Conservation (phyloP, 2,113 vertebrate species). For the Psophia crepitans region DNA sequence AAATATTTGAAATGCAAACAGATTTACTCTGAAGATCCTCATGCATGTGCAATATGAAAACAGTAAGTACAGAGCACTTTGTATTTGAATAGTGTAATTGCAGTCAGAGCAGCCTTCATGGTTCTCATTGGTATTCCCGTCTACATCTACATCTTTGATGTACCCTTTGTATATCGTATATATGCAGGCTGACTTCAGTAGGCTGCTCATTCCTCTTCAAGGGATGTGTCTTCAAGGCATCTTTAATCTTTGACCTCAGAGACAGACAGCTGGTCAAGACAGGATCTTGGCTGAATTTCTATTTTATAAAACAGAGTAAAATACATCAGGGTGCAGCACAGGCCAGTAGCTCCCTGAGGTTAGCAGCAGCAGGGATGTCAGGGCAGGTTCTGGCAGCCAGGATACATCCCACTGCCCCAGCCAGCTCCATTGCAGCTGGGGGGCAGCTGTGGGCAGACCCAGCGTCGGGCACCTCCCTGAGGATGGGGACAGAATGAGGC, state of each 20-base stretch:
- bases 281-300: background rate
- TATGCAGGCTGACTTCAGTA: background rate
- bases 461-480: background rate
- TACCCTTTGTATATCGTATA: background rate
- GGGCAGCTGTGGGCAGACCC: background rate
- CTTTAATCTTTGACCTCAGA: slow-evolving; percentile 33
- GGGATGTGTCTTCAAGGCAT: background rate
- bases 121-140: background rate
- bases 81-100: background rate
- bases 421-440: background rate
- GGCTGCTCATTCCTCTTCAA: background rate
- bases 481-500: background rate
- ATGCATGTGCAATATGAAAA: background rate
- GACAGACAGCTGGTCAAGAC: background rate
- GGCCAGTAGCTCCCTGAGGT: background rate
- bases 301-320: background rate
- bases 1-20: background rate
- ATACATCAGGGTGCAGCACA: background rate
- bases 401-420: background rate
- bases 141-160: background rate
- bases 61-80: background rate
- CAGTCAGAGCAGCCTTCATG: background rate
- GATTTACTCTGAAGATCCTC: background rate
- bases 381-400: background rate
- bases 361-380: background rate